A percentile compares a stretch with the other conserved stretches of the same genome.
These are phyloP conservation scores for Sebastes schlegelii DNA, from an alignment of 2,113 vertebrate species.

Conservation along the genomic window DNA sequence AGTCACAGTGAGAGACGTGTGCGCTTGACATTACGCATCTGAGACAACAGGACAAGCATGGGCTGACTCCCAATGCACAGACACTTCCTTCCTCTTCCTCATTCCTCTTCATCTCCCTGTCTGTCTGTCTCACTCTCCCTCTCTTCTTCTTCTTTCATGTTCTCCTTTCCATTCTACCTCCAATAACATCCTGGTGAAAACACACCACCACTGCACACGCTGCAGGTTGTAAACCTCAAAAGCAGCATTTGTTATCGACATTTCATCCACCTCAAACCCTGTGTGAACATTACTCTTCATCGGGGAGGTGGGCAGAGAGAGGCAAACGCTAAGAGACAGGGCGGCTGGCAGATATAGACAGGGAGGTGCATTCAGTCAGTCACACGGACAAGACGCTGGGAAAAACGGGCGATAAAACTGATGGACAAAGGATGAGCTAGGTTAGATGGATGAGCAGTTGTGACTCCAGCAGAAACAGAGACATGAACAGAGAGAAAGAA, in stretches of 20 bases:
- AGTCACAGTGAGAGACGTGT: constrained; percentile 26
- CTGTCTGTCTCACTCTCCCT: background rate
- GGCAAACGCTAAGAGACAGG: constrained; percentile 42
- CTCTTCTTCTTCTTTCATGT: background rate
- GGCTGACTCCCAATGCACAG: constrained; percentile 31
- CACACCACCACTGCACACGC: background rate
- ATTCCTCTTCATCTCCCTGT: constrained; percentile 4
- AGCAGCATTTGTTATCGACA: constrained; percentile 15
- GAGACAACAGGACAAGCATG: constrained; percentile 46
- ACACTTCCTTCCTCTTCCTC: constrained; percentile 27
- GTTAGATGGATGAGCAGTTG: constrained; percentile 8
- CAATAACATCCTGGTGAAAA: background rate
- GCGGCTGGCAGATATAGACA: constrained; percentile 35
- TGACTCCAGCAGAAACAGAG: constrained; percentile 1
- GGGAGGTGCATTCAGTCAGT: constrained; percentile 41
- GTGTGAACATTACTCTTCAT: constrained; percentile 14
- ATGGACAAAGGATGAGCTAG: constrained; percentile 1
- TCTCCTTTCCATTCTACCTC: background rate
- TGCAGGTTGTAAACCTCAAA: constrained; percentile 10
- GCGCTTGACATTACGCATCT: constrained; percentile 36
- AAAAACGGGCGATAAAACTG: constrained; percentile 16
- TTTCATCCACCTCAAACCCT: background rate
- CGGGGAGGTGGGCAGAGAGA: background rate
- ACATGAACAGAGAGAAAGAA: background rate
- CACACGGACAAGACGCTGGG: constrained; percentile 33